Evolutionary conservation across 2,888 invertebrate species (phyloP).

Genomic region (Melieria omissa): DNA sequence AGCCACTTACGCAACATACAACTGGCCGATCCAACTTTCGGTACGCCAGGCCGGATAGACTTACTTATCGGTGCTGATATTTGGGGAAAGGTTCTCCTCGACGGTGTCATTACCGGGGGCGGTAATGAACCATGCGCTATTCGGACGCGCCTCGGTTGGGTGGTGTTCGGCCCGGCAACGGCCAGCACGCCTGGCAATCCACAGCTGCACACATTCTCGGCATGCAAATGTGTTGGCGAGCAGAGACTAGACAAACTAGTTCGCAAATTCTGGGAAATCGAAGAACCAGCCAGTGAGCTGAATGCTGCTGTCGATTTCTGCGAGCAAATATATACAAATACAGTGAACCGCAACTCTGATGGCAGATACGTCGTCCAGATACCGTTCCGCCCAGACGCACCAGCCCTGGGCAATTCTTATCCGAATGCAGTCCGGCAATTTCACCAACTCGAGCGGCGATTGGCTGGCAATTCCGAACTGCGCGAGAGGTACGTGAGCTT

Average conservation of each 20-base stretch:
- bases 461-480: slow-evolving; percentile 1
- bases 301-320: too few species aligned
- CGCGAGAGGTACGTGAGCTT: background rate
- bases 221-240: too few species aligned
- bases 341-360: background rate
- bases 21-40: slow-evolving; percentile 31
- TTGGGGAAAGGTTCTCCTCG: slow-evolving; percentile 21
- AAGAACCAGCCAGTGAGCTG: background rate
- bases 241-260: background rate
- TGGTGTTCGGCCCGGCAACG: slow-evolving; percentile 34
- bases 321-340: too few species aligned
- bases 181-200: background rate
- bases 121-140: slow-evolving; percentile 27
- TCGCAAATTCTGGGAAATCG: background rate
- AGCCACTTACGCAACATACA: background rate
- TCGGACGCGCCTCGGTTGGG: slow-evolving; percentile 33
- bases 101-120: slow-evolving; percentile 21
- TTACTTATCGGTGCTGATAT: slow-evolving; percentile 36
- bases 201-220: slow-evolving; percentile 15
- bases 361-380: slow-evolving; percentile 22
- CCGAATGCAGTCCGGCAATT: slow-evolving; percentile 2
- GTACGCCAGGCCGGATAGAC: slow-evolving; percentile 40
- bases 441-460: slow-evolving; percentile 5
- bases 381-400: slow-evolving; percentile 17
- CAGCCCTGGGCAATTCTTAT: slow-evolving; percentile 17